Base-by-base conservation (phyloP, 2,113 vertebrate genomes). In the Galeopterus variegatus region DNA sequence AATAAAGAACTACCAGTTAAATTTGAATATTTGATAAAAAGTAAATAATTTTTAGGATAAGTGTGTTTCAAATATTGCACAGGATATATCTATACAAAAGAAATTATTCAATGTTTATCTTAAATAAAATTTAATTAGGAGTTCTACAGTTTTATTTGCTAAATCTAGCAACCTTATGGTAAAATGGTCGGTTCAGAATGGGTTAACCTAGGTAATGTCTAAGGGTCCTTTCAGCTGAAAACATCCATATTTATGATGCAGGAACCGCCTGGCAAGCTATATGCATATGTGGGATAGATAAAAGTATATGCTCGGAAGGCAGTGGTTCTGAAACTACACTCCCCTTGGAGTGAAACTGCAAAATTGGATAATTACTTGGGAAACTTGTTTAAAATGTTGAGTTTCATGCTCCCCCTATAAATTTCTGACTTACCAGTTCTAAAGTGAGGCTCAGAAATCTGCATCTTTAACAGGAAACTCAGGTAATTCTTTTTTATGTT, bases 51-150 rank as follows among this genome's bases (percentile, higher is more conserved):
- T 91, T 82, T 54, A 75, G 3, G 24, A 8, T 75, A 67, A 81
- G 0, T 62, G 72, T 60, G 45, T 48, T 21, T 3, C 19, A 90
- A 90, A 90, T 69, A 75, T 52, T 83, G 1, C 48, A 70, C 0
- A 90, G 31, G 33, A 60, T 28, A 60, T 62, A 54, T 67, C 28
- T 54, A 58, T 64, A 9, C 18, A 90, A 36, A 76, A 77, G 12
- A 82, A 80, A 60, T 60, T 50, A 65, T 50, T 85, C n/a, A 26
- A 4, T 91, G 23, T 76, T 48, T 62, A 73, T 33, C 52, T 92
- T 41, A 96, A 82, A 65, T 67, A 18, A 77, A 92, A 79, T 91
- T 88, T 81, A 92, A 79, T 17, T 90, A 5, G 24, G n/a, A 77
- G 14, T 64, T 5, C 6, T 62, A 6, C 12, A 70, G 72, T 93